These are phyloP conservation scores for Drosophila parabipectinata DNA, from an alignment of 1,140 invertebrate genomes.

Conservation along the genomic window DNA sequence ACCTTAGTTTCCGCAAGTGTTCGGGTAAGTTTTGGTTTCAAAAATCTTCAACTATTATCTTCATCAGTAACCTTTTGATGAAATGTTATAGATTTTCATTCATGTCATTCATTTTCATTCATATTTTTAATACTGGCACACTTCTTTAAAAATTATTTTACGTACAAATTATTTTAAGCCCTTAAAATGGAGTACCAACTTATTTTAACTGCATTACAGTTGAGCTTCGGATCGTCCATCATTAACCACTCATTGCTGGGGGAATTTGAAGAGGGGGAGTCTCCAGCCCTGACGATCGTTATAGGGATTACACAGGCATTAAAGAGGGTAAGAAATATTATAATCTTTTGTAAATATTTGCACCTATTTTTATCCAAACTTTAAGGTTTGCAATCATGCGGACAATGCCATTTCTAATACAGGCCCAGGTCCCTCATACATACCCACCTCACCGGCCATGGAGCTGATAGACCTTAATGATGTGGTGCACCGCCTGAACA, in stretches of 20 bases:
- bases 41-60: too few species aligned
- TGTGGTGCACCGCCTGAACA: conserved; percentile 35
- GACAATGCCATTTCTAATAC: conserved; percentile 24
- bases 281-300: conserved; percentile 1
- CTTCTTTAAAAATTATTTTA: background rate
- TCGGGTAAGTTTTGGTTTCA: background rate
- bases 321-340: background rate
- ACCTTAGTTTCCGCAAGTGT: background rate
- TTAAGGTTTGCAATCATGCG: conserved; percentile 19
- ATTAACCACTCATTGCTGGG: conserved; percentile 19
- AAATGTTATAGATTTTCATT: background rate
- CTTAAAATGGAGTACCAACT: background rate
- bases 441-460: conserved; percentile 43
- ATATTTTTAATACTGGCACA: background rate
- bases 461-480: conserved; percentile 33
- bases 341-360: background rate
- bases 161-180: background rate
- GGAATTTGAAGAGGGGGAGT: conserved; percentile 11
- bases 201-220: background rate
- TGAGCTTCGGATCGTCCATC: conserved; percentile 15
- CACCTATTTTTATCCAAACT: background rate
- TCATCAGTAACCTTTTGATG: background rate
- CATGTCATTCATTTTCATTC: too few species aligned
- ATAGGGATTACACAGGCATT: background rate
- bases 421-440: conserved; percentile 16